phyloP scores from a whole-genome alignment of 2,888 invertebrate species.

The Agonopterix subpropinquella region DNA sequence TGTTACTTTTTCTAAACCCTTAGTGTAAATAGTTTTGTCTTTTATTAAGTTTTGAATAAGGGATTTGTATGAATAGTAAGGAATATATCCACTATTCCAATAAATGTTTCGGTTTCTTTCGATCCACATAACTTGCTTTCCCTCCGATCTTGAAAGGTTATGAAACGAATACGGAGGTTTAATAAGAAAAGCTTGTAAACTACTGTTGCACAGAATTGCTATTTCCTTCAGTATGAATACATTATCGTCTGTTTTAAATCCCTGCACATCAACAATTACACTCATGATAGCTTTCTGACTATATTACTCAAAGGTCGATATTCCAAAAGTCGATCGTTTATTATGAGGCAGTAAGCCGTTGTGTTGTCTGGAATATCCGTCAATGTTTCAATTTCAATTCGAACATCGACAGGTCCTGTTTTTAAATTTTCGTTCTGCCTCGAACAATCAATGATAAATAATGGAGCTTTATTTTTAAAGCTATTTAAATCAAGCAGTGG shows the following conservation, averaged over 20 bases:
- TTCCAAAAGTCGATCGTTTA: constrained; percentile 16
- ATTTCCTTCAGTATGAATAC: constrained; percentile 7
- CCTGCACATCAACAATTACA: background rate
- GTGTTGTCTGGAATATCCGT: no score
- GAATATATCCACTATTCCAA: background rate
- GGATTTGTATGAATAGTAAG: background rate
- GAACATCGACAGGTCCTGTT: background rate
- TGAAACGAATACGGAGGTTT: background rate
- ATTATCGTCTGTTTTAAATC: constrained; percentile 2
- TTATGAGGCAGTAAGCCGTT: no score
- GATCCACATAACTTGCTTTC: background rate
- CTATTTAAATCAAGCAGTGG: constrained; percentile 7
- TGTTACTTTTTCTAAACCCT: background rate
- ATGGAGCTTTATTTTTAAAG: constrained; percentile 19
- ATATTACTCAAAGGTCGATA: constrained; percentile 18
- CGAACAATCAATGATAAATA: constrained; percentile 24
- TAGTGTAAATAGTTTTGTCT: background rate
- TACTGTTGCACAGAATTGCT: background rate
- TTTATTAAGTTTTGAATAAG: background rate
- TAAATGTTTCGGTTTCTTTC: background rate
- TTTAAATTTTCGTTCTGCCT: background rate
- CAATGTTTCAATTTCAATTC: no score
- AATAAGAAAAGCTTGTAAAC: background rate
- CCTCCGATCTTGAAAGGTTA: background rate
- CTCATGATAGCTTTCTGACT: constrained; percentile 14